A percentile compares a stretch with the other conserved stretches of the same genome.
Conservation (phyloP, 2,113 vertebrate genomes). For the Chaenogobius annularis region DNA sequence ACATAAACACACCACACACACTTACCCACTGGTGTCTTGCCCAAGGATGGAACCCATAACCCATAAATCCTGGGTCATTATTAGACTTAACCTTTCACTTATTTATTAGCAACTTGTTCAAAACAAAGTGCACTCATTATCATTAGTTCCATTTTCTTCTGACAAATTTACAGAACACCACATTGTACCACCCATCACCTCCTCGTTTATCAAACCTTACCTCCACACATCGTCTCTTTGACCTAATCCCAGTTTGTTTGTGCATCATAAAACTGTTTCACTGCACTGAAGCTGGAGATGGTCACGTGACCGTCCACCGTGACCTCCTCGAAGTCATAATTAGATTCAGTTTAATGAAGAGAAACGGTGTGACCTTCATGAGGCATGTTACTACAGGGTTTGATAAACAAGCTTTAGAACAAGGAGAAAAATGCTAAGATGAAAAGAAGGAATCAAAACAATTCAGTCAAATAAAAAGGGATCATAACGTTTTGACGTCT, state of each 20-base stretch:
- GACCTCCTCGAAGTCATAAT: slow-evolving; percentile 12
- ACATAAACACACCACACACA: no score
- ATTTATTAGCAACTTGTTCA: neutral
- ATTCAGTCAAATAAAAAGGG: neutral
- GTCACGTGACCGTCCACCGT: neutral
- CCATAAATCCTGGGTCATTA: no score
- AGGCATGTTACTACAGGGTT: neutral
- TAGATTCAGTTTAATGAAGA: slow-evolving; percentile 26
- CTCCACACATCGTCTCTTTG: neutral
- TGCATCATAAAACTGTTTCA: neutral
- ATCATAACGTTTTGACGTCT: neutral
- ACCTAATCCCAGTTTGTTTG: neutral
- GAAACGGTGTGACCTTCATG: slow-evolving; percentile 14
- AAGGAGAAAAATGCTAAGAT: neutral
- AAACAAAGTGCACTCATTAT: neutral
- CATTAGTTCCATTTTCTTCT: neutral
- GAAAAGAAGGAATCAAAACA: neutral
- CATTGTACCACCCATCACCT: neutral
- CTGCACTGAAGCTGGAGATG: neutral
- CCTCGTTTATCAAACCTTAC: neutral
- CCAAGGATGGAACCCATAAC: neutral
- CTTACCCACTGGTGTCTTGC: neutral
- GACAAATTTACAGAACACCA: neutral
- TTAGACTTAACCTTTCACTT: neutral
- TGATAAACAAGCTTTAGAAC: neutral